Conservation (phyloP, 1,140 invertebrate species). For the Teleogryllus occipitalis region DNA sequence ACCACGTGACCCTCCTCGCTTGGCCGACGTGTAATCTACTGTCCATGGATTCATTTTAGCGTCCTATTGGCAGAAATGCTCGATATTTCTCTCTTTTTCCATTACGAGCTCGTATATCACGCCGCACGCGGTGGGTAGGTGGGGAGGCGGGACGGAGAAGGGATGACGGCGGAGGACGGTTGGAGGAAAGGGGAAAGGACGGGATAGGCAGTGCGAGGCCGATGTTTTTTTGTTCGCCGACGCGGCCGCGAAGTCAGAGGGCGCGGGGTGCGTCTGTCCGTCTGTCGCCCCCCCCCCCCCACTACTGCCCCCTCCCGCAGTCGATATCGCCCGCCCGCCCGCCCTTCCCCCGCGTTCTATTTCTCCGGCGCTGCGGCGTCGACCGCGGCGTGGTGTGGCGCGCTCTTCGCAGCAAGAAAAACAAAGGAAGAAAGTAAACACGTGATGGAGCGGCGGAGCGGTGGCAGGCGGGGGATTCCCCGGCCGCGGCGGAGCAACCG, state of each 20-base stretch:
- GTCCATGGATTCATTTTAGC: not conserved
- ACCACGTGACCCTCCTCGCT: too few relatives aligned
- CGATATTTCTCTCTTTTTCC: slow-evolving; percentile 4
- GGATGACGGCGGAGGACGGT: not conserved
- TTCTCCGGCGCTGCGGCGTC: too few relatives aligned
- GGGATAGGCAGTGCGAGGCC: not conserved
- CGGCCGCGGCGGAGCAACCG: too few relatives aligned
- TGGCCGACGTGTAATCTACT: not conserved
- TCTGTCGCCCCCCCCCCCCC: not conserved
- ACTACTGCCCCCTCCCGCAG: too few relatives aligned
- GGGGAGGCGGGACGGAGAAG: not conserved
- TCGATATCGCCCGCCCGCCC: not conserved
- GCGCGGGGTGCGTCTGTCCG: not conserved
- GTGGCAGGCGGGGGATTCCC: too few relatives aligned
- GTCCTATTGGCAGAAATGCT: not conserved
- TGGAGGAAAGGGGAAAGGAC: not conserved
- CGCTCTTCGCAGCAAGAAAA: too few relatives aligned
- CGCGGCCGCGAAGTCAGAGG: not conserved
- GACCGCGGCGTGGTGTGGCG: too few relatives aligned
- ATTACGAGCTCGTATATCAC: slow-evolving; percentile 4
- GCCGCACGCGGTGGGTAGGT: not conserved
- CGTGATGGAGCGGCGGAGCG: too few relatives aligned
- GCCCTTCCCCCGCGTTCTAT: too few relatives aligned
- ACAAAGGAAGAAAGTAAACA: too few relatives aligned
- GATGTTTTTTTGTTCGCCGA: not conserved